Evolutionary conservation across 2,888 invertebrate species (phyloP).

Genomic region (Daptonema setosum): DNA sequence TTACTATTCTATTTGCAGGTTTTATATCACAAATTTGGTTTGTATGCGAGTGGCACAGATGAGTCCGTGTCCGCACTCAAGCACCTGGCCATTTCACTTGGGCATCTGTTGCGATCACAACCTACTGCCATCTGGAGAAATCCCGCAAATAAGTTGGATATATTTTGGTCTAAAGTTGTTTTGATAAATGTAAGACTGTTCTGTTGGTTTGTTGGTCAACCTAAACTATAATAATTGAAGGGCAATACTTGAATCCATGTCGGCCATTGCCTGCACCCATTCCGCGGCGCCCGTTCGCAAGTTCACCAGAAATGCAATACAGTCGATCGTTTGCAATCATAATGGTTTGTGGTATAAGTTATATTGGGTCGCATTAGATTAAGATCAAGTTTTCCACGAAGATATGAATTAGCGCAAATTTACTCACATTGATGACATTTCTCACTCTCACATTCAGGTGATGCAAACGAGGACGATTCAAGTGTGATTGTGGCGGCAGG

Average conservation of each 20-base stretch:
- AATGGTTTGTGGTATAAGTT: neutral
- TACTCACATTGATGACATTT: no score
- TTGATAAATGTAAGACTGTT: no score
- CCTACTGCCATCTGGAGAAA: conserved; percentile 16
- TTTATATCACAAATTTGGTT: neutral
- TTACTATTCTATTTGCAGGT: neutral
- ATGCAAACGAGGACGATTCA: neutral
- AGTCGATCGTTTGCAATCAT: neutral
- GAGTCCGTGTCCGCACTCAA: conserved; percentile 10
- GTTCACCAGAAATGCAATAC: neutral
- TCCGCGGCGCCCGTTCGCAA: neutral
- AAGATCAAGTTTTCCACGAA: no score
- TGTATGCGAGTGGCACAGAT: neutral
- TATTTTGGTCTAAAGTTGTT: no score
- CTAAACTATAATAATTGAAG: no score
- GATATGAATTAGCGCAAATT: no score
- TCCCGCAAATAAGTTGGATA: neutral
- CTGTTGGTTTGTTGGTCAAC: no score
- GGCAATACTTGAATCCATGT: no score
- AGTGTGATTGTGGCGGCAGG: neutral
- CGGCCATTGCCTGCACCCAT: neutral
- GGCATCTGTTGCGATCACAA: conserved; percentile 17
- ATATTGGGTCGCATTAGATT: no score
- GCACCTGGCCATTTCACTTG: conserved; percentile 16
- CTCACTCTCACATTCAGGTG: neutral